Evolutionary conservation across 2,888 invertebrate genomes (phyloP), one percentile per base, ranked within the genome.

Genomic region (Chloroclysta siterata): DNA sequence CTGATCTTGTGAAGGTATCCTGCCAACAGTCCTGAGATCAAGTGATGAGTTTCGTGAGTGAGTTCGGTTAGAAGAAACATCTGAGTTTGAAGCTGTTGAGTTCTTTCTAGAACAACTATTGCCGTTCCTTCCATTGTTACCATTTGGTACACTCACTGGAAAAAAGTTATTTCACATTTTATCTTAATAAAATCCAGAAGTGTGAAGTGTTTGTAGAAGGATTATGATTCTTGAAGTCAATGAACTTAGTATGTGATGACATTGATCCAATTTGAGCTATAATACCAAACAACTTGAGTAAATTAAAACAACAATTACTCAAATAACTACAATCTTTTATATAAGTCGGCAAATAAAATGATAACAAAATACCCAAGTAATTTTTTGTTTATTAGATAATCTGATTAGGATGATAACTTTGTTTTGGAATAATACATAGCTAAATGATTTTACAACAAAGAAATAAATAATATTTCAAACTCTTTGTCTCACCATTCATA

Each of bases 1-100:
- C 62, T 93, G 93, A 73, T 93, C 93, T 60, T 92, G 93, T 61
- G 93, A 91, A 11, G 93, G 87, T 82, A 93, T 92, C 69, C 93
- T 87, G 59, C 92, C 93, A 17, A 93, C 86, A 59, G 91, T 88
- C 57, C 97, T 93, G 65, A 97, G 93, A 82, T 97, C 97, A 80
- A 97, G 93, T 0, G 97, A 97, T 0, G 97, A 97, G 86, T 97
- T 97, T 68, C 97, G 94, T 0, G 97, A 96, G 84, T 97, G 97
- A 51, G 91, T 88, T 63, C 93, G 84, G 57, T 86, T 90, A 15
- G 82, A 75, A 14, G 88, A 72, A 7, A 83, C 83, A 42, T 91
- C 91, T 50, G 88, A 82, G 62, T 74, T 89, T 5, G 91, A 91
- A 4, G 92, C 87, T 57, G 91, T 89, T 0, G 90, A 92, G 68